phyloP scores from a whole-genome alignment of 2,888 invertebrate species.

The Lycophotia porphyrea region DNA sequence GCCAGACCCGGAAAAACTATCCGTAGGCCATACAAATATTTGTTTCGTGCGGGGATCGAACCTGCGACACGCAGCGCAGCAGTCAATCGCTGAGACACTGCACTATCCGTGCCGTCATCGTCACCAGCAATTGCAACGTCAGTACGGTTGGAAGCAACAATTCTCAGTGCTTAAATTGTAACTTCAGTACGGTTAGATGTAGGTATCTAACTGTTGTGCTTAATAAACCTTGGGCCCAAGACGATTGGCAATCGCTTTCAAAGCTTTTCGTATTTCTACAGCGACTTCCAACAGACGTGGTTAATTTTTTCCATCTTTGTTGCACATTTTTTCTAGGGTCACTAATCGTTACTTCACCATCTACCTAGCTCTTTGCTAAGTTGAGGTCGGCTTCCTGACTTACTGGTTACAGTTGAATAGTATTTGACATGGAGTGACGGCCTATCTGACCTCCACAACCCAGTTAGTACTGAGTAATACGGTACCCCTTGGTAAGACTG shows the following conservation, averaged over 20 bases:
- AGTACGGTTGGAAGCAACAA: background rate
- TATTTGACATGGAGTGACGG: background rate
- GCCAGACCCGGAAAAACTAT: too few species aligned
- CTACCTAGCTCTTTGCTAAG: background rate
- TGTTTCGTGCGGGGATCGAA: too few species aligned
- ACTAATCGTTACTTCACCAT: background rate
- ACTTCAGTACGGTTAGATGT: too few species aligned
- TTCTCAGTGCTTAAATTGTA: too few species aligned
- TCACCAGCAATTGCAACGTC: background rate
- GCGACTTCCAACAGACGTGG: background rate
- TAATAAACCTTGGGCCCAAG: background rate
- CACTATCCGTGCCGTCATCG: too few species aligned
- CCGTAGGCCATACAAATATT: too few species aligned
- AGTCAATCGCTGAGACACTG: too few species aligned
- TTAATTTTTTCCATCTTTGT: background rate
- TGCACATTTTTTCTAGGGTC: background rate
- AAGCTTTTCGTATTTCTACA: background rate
- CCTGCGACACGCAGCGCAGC: too few species aligned
- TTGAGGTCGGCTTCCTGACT: background rate
- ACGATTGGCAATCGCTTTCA: background rate
- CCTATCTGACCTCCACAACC: background rate
- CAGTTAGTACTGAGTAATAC: background rate
- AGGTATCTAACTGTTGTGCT: background rate
- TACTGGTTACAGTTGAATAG: background rate
- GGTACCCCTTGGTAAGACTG: background rate